These are phyloP conservation scores for Philereme vetulata DNA, from an alignment of 2,888 invertebrate genomes.

Conservation along the genomic window DNA sequence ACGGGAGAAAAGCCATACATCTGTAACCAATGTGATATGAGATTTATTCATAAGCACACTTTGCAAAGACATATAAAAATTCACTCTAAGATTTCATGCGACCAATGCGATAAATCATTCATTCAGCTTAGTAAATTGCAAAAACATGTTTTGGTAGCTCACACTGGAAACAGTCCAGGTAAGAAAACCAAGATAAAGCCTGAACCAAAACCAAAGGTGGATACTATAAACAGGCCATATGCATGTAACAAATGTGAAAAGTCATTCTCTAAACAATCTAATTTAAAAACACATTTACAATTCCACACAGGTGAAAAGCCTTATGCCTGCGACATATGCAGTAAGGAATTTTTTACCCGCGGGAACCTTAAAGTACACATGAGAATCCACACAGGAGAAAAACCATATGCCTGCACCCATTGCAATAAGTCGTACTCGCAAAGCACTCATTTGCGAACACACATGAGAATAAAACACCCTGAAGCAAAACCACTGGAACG, in stretches of 20 bases:
- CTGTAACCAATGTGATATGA: background rate
- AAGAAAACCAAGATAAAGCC: too few relatives aligned
- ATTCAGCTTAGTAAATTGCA: background rate
- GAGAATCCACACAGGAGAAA: constrained; percentile 2
- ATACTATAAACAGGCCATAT: background rate
- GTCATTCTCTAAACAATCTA: background rate
- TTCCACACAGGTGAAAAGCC: background rate
- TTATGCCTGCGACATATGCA: constrained; percentile 3
- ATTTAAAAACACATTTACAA: background rate
- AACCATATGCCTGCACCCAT: background rate
- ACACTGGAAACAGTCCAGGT: background rate
- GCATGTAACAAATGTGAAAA: background rate
- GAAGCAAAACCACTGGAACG: too few relatives aligned
- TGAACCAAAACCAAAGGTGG: too few relatives aligned
- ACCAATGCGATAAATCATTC: background rate
- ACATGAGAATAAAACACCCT: too few relatives aligned
- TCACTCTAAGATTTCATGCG: background rate
- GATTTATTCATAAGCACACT: background rate
- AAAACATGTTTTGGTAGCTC: background rate
- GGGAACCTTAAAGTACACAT: background rate
- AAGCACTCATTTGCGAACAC: too few relatives aligned
- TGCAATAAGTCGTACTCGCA: background rate
- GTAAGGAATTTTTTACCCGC: background rate
- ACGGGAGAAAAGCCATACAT: background rate
- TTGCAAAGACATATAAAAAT: background rate